These are phyloP conservation scores for Trichoplusia ni DNA, from an alignment of 1,140 invertebrate species.

Conservation along the genomic window DNA sequence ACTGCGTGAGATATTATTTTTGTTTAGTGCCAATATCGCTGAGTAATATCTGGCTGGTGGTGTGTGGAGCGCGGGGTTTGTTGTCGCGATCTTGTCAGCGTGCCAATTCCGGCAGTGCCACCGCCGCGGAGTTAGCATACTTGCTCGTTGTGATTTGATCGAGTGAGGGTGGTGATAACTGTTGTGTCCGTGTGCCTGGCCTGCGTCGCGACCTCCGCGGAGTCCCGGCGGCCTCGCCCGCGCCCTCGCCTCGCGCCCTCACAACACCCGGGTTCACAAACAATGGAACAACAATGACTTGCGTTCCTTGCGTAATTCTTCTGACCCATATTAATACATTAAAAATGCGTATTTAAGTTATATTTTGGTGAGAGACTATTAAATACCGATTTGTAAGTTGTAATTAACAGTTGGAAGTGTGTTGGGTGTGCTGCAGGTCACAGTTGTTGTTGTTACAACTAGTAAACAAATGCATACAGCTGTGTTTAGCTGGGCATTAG, in stretches of 20 bases:
- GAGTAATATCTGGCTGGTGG: conserved; percentile 49
- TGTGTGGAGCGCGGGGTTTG: conserved; percentile 30
- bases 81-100: conserved; percentile 42
- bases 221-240: neutral
- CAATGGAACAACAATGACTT: neutral
- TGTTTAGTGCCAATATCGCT: conserved; percentile 46
- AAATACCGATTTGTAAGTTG: no score
- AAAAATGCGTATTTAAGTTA: no score
- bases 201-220: neutral
- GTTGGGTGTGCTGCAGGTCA: neutral
- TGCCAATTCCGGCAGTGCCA: conserved; percentile 45
- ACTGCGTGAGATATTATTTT: conserved; percentile 41
- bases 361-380: no score
- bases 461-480: no score
- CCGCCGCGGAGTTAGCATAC: conserved; percentile 5
- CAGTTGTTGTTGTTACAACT: no score
- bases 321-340: neutral
- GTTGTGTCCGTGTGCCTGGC: no score
- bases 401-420: neutral
- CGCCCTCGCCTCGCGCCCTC: neutral
- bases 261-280: neutral
- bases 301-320: neutral
- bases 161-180: no score
- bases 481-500: no score
- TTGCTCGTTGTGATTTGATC: no score